phyloP scores from a whole-genome alignment of 2,797 vertebrate genomes.

The Melopsittacus undulatus region DNA sequence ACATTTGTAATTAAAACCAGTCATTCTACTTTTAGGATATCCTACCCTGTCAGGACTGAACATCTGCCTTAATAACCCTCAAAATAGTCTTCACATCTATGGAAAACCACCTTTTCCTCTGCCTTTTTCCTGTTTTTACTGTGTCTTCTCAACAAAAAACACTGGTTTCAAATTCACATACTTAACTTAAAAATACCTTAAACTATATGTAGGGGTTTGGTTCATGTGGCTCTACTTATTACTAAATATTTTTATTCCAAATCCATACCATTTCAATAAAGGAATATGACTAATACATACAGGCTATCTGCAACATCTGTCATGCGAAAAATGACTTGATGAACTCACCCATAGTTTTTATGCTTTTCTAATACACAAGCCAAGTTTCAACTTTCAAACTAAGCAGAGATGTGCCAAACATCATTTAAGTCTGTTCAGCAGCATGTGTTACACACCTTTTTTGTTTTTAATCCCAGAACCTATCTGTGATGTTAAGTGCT shows the following conservation, averaged over 20 bases:
- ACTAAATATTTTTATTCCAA: slow-evolving; percentile 4
- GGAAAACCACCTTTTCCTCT: not conserved
- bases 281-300: not conserved
- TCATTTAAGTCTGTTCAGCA: not conserved
- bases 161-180: not conserved
- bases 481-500: not conserved
- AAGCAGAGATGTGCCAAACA: not conserved
- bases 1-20: slow-evolving; percentile 41
- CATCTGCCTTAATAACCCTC: slow-evolving; percentile 23
- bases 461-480: not conserved
- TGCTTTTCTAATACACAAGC: not conserved
- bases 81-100: not conserved
- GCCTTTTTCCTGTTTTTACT: not conserved
- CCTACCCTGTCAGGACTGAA: not conserved
- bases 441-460: not conserved
- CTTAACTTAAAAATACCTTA: not conserved
- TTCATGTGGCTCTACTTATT: not conserved
- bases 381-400: not conserved
- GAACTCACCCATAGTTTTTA: not conserved
- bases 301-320: slow-evolving; percentile 8
- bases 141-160: not conserved
- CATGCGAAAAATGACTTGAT: not conserved
- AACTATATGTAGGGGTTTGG: not conserved
- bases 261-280: slow-evolving; percentile 12
- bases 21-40: slow-evolving; percentile 41